Percentiles rank a stretch among this genome's conserved stretches.
These are phyloP conservation scores for Hyla sarda DNA, from an alignment of 2,113 vertebrate species.

Conservation along the genomic window DNA sequence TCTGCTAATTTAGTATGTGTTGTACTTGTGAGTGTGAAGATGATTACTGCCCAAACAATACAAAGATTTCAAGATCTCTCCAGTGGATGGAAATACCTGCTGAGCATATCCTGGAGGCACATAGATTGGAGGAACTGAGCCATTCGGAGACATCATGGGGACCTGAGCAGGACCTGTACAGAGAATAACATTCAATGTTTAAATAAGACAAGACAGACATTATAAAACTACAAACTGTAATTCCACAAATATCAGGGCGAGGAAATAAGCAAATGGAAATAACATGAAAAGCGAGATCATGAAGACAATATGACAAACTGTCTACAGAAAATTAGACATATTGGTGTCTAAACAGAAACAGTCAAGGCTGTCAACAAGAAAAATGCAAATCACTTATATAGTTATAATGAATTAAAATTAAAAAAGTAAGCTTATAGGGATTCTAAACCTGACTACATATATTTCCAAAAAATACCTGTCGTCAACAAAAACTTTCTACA, in stretches of 20 bases:
- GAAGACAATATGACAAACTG: not conserved
- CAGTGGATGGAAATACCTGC: constrained; percentile 67
- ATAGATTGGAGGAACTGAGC: constrained; percentile 84
- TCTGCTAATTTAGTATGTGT: not conserved
- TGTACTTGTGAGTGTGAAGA: not conserved
- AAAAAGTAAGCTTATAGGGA: no score
- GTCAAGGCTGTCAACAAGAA: not conserved
- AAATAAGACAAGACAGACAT: not conserved
- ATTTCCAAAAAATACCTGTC: not conserved
- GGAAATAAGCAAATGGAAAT: not conserved
- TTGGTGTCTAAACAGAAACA: not conserved
- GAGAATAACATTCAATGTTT: not conserved
- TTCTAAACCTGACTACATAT: no score
- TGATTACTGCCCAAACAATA: not conserved
- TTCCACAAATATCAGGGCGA: not conserved
- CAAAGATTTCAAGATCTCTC: not conserved
- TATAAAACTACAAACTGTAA: not conserved
- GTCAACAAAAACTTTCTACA: no score
- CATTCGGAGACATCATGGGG: constrained; percentile 86
- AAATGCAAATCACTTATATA: not conserved
- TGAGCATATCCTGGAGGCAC: constrained; percentile 85
- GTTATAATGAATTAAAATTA: no score
- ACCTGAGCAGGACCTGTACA: constrained; percentile 82
- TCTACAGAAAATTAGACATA: not conserved
- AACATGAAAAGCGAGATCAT: not conserved